Percentiles rank a stretch among this genome's conserved stretches.
Evolutionary conservation across 2,113 vertebrate species (phyloP).

Genomic region (Varanus komodoensis): DNA sequence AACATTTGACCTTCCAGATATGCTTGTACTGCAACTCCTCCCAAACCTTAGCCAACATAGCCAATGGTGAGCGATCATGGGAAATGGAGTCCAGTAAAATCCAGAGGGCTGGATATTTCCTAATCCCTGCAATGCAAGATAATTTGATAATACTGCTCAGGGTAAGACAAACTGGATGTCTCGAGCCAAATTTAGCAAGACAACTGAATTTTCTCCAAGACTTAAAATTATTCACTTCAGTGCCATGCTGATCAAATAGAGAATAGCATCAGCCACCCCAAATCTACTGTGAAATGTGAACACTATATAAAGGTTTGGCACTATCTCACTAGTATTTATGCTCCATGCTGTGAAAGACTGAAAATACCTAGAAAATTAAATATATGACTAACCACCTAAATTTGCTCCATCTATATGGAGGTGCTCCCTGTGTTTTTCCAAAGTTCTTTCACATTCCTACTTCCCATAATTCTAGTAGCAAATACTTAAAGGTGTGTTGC

Average conservation of each 20-base stretch:
- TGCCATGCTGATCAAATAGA: not conserved
- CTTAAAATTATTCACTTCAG: not conserved
- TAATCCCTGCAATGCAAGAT: not conserved
- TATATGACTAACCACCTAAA: not conserved
- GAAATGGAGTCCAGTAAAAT: too few relatives aligned
- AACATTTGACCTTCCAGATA: not conserved
- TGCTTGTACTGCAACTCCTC: too few relatives aligned
- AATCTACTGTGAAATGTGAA: slow-evolving; percentile 10
- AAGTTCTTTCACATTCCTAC: not conserved
- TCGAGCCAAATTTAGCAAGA: not conserved
- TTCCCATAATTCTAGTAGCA: not conserved
- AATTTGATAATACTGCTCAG: not conserved
- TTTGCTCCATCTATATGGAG: not conserved
- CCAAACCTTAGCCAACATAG: too few relatives aligned
- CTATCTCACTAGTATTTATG: not conserved
- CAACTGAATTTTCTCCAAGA: not conserved
- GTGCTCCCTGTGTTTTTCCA: not conserved
- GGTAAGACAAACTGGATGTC: not conserved
- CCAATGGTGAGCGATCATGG: too few relatives aligned
- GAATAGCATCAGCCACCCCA: not conserved
- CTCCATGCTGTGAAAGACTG: not conserved
- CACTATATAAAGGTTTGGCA: not conserved
- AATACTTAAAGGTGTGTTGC: not conserved
- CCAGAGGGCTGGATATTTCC: too few relatives aligned
- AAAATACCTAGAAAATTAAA: not conserved